Conservation (phyloP, 1,140 invertebrate species). For the Leptinotarsa lineolata region DNA sequence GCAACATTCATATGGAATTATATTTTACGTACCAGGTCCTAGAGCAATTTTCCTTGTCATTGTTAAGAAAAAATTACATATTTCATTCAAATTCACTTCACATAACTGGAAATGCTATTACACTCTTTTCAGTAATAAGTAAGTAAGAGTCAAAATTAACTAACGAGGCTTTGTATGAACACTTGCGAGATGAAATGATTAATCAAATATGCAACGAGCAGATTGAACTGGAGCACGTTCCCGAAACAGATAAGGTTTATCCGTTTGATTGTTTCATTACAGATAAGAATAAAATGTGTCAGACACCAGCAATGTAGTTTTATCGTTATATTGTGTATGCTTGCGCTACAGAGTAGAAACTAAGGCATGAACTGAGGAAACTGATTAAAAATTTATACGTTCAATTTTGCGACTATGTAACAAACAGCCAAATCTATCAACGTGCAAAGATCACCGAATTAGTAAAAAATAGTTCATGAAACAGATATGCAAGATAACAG, state of each 20-base stretch:
- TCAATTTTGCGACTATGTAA: no score
- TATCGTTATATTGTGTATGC: no score
- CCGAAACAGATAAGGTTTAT: neutral
- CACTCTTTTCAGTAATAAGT: neutral
- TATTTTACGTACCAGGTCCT: slow-evolving; percentile 20
- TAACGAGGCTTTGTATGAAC: neutral
- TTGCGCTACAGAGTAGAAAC: no score
- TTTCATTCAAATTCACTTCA: neutral
- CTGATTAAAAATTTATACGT: no score
- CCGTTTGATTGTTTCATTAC: neutral
- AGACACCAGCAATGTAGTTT: neutral
- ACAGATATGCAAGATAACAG: no score
- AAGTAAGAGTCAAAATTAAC: neutral
- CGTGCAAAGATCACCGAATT: no score
- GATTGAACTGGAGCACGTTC: neutral
- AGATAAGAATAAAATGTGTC: neutral
- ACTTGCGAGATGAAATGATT: neutral
- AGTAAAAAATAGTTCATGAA: no score
- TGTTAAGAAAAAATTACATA: neutral
- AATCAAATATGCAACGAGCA: neutral
- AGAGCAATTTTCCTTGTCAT: slow-evolving; percentile 19
- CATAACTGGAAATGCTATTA: neutral
- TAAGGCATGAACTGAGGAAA: no score
- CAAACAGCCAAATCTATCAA: no score
- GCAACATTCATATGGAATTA: neutral